A percentile compares a stretch with the other conserved stretches of the same genome.
Conservation (phyloP, 2,888 invertebrate species). For the Plemyria rubiginata region DNA sequence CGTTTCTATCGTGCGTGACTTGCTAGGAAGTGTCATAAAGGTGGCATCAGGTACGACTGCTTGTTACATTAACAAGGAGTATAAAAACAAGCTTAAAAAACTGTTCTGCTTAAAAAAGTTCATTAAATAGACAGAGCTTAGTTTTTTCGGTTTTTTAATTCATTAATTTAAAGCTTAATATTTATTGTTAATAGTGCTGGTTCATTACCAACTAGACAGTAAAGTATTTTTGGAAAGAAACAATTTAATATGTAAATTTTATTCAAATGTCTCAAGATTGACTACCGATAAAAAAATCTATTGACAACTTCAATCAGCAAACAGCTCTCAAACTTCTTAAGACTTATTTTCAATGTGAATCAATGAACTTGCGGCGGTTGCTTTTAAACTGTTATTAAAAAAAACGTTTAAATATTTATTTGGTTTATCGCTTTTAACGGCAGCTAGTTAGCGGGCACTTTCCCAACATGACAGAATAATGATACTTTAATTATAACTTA, state of each 20-base stretch:
- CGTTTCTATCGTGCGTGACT: no score
- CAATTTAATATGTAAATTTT: neutral
- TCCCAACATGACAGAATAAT: constrained; percentile 6
- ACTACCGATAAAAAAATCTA: constrained; percentile 5
- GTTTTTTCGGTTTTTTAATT: no score
- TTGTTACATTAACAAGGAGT: no score
- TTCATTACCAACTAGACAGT: neutral
- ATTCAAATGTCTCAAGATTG: neutral
- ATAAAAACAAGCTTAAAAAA: no score
- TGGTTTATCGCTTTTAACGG: constrained; percentile 10
- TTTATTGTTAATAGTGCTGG: neutral
- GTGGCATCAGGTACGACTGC: no score
- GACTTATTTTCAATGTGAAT: constrained; percentile 5
- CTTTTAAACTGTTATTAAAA: constrained; percentile 5
- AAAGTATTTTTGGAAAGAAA: neutral
- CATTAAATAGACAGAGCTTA: no score
- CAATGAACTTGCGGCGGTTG: constrained; percentile 7
- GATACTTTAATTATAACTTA: constrained; percentile 9
- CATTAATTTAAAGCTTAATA: neutral
- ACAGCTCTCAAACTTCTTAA: constrained; percentile 3
- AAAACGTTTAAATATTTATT: constrained; percentile 14
- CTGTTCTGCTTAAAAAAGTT: no score
- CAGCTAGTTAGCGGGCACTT: constrained; percentile 16
- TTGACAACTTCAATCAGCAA: neutral
- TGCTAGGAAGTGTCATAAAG: no score